Conservation (phyloP, 2,797 vertebrate species). For the Sebastes paucispinis region DNA sequence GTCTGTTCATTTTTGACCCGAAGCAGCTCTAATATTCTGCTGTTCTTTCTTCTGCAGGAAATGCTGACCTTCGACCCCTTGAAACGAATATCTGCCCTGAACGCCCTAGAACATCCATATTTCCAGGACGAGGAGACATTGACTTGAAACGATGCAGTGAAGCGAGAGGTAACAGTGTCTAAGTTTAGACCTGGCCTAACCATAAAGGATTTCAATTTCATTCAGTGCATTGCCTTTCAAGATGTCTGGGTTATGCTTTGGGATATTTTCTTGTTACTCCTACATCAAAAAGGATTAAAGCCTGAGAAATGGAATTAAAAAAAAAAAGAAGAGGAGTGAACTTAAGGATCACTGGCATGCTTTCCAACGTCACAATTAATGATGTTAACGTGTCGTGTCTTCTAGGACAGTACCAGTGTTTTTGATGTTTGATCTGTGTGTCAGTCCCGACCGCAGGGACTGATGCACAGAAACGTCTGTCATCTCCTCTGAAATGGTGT, state of each 20-base stretch:
- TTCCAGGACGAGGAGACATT: slow-evolving; percentile 74
- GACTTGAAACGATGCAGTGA: slow-evolving; percentile 55
- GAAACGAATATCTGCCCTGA: slow-evolving; percentile 87
- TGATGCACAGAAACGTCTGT: slow-evolving; percentile 10
- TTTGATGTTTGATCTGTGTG: slow-evolving; percentile 43
- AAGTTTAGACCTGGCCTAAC: slow-evolving; percentile 42
- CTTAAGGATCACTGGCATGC: slow-evolving; percentile 30
- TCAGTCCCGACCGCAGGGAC: slow-evolving; percentile 25
- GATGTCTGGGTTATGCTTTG: slow-evolving; percentile 36
- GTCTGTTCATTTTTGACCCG: not conserved
- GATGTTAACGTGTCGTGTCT: slow-evolving; percentile 41
- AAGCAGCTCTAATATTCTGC: slow-evolving; percentile 11
- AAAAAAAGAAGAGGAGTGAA: slow-evolving; percentile 41
- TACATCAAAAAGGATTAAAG: slow-evolving; percentile 46
- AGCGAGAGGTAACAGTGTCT: slow-evolving; percentile 40
- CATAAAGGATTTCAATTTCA: slow-evolving; percentile 34
- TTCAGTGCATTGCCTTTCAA: slow-evolving; percentile 39
- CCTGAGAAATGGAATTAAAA: slow-evolving; percentile 30
- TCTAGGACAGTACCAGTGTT: slow-evolving; percentile 63
- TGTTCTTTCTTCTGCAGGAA: slow-evolving; percentile 74
- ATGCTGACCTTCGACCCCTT: slow-evolving; percentile 90
- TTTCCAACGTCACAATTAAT: slow-evolving; percentile 49
- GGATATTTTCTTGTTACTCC: slow-evolving; percentile 39
- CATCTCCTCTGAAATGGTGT: slow-evolving; percentile 28
- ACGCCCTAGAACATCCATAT: slow-evolving; percentile 86